Percentiles rank a stretch among this genome's conserved stretches.
Evolutionary conservation across 1,140 invertebrate genomes (phyloP).

Genomic region (Chlorops oryzae): DNA sequence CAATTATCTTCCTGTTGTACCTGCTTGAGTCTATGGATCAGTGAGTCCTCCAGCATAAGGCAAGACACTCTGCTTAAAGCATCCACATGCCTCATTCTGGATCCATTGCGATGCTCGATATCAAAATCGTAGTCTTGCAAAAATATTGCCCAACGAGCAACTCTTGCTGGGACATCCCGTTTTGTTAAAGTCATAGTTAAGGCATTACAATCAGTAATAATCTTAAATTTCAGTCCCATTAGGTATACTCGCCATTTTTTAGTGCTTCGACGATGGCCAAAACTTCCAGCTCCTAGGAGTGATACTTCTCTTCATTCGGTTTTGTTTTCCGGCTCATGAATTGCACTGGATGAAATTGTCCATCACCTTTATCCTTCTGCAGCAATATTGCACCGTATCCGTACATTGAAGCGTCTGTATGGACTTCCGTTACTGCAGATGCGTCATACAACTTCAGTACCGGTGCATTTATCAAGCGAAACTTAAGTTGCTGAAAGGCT

Average conservation of each 20-base stretch:
- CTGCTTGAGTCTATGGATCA: too few relatives aligned
- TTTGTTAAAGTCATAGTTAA: constrained; percentile 8
- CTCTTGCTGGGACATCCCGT: constrained; percentile 14
- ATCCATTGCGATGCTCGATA: not conserved
- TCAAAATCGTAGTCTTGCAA: not conserved
- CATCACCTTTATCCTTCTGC: constrained; percentile 21
- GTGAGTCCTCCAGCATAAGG: too few relatives aligned
- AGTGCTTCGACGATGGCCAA: constrained; percentile 16
- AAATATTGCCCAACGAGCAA: constrained; percentile 21
- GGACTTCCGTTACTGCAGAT: constrained; percentile 27
- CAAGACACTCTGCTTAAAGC: constrained; percentile 4
- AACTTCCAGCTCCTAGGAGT: constrained; percentile 25
- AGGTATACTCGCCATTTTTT: constrained; percentile 14
- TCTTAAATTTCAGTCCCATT: constrained; percentile 9
- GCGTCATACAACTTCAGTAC: constrained; percentile 10
- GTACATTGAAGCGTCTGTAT: constrained; percentile 33
- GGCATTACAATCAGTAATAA: constrained; percentile 17
- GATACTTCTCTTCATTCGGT: constrained; percentile 21
- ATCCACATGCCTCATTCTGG: not conserved
- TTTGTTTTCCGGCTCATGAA: constrained; percentile 18
- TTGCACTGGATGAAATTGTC: constrained; percentile 5
- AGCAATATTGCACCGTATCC: constrained; percentile 34
- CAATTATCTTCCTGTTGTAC: too few relatives aligned
- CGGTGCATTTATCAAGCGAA: too few relatives aligned
- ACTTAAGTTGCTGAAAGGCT: constrained; percentile 11